These are phyloP conservation scores for Leptoclinus maculatus DNA, from an alignment of 2,797 vertebrate species.

Conservation along the genomic window DNA sequence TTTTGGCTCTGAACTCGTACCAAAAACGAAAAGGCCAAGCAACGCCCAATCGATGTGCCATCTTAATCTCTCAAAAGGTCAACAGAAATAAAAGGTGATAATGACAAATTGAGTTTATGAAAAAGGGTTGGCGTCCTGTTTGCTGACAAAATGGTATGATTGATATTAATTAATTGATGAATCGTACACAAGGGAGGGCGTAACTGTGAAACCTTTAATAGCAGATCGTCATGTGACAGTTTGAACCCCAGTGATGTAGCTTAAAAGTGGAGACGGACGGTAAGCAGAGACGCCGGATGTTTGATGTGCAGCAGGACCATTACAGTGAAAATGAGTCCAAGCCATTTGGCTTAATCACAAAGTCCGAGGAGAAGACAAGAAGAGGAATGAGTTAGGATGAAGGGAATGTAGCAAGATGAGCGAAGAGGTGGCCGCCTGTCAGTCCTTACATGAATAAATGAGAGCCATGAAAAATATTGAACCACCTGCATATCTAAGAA, in stretches of 20 bases:
- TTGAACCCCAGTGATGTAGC: conserved; percentile 19
- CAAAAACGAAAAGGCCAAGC: conserved; percentile 31
- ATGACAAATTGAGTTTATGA: conserved; percentile 58
- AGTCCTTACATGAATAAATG: conserved; percentile 36
- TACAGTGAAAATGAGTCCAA: conserved; percentile 30
- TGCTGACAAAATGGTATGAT: conserved; percentile 54
- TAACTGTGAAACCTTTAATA: conserved; percentile 36
- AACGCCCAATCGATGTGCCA: conserved; percentile 22
- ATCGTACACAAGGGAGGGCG: conserved; percentile 51
- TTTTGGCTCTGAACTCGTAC: conserved; percentile 21
- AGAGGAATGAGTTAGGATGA: conserved; percentile 13
- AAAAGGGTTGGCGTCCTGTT: conserved; percentile 52
- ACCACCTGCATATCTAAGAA: conserved; percentile 33
- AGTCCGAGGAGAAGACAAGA: conserved; percentile 12
- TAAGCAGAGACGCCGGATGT: conserved; percentile 13
- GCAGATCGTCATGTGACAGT: conserved; percentile 19
- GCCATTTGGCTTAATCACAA: conserved; percentile 8
- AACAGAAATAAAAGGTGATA: conserved; percentile 36
- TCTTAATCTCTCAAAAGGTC: conserved; percentile 67
- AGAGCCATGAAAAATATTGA: conserved; percentile 23
- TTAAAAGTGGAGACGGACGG: conserved; percentile 16
- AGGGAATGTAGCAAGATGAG: conserved; percentile 26
- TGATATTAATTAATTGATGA: conserved; percentile 62
- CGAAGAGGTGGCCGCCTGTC: not conserved
- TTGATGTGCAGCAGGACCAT: conserved; percentile 23